Percentiles rank a stretch among this genome's conserved stretches.
phyloP scores from a whole-genome alignment of 2,797 vertebrate species.

The Cercopithecus petaurista region DNA sequence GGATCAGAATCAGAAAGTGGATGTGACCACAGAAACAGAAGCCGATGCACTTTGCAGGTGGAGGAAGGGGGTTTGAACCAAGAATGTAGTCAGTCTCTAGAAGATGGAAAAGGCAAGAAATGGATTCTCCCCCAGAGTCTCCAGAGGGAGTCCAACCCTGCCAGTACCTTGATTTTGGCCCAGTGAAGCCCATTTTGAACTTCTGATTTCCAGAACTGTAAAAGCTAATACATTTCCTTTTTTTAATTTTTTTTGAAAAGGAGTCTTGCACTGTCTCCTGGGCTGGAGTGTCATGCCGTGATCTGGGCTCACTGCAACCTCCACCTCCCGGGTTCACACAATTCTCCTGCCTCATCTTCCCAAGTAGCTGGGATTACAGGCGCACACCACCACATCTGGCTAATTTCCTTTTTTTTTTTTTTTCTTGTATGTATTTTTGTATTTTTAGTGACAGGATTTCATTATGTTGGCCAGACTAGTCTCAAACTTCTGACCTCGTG shows the following conservation, averaged over 20 bases:
- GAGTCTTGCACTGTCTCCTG: too few relatives aligned
- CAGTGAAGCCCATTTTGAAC: background rate
- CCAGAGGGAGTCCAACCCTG: background rate
- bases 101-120: background rate
- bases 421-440: too few relatives aligned
- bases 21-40: background rate
- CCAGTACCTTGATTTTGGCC: background rate
- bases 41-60: background rate
- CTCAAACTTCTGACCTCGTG: too few relatives aligned
- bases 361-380: too few relatives aligned
- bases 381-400: too few relatives aligned
- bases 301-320: too few relatives aligned
- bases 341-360: too few relatives aligned
- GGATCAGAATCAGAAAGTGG: background rate
- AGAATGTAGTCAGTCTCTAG: background rate
- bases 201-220: background rate
- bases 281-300: too few relatives aligned
- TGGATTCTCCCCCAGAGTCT: background rate
- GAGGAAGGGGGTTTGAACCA: background rate
- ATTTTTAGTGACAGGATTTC: too few relatives aligned
- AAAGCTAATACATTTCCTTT: background rate
- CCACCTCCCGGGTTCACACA: too few relatives aligned
- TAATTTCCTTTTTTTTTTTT: too few relatives aligned
- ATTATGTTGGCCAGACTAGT: too few relatives aligned
- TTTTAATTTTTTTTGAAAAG: rapidly evolving